Conservation (phyloP, 2,797 vertebrate genomes). For the Xerus rutilus region DNA sequence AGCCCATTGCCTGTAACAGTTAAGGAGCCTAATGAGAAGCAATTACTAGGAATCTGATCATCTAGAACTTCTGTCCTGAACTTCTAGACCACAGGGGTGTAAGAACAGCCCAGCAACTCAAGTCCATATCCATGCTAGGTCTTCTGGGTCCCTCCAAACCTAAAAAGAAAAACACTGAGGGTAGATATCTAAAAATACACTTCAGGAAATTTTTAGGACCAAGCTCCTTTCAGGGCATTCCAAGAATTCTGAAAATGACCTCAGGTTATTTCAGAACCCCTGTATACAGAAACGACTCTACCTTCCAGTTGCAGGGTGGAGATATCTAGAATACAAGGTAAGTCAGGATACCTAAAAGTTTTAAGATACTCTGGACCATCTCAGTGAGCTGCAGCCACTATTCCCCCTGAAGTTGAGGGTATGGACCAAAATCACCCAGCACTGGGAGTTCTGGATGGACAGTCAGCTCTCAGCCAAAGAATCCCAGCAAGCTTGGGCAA, state of each 20-base stretch:
- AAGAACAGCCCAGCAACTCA: not conserved
- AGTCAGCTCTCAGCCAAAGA: not conserved
- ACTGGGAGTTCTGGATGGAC: not conserved
- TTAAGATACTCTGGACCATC: not conserved
- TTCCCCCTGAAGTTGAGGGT: not conserved
- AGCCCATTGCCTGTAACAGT: not conserved
- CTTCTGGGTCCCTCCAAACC: not conserved
- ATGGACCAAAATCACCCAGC: not conserved
- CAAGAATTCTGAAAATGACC: not conserved
- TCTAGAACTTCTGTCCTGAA: not conserved
- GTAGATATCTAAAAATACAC: not conserved
- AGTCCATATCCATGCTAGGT: not conserved
- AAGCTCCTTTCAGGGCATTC: not conserved
- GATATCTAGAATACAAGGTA: not conserved
- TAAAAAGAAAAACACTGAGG: not conserved
- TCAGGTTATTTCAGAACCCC: not conserved
- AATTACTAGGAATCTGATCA: not conserved
- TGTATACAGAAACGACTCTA: not conserved
- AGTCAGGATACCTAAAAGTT: not conserved
- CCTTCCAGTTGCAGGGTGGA: not conserved
- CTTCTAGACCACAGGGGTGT: not conserved
- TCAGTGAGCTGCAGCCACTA: not conserved
- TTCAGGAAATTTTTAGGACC: not conserved
- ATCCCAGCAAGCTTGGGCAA: not conserved
- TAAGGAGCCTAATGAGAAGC: not conserved